phyloP scores from a whole-genome alignment of 2,888 invertebrate species.

The Cheilosia grossa region DNA sequence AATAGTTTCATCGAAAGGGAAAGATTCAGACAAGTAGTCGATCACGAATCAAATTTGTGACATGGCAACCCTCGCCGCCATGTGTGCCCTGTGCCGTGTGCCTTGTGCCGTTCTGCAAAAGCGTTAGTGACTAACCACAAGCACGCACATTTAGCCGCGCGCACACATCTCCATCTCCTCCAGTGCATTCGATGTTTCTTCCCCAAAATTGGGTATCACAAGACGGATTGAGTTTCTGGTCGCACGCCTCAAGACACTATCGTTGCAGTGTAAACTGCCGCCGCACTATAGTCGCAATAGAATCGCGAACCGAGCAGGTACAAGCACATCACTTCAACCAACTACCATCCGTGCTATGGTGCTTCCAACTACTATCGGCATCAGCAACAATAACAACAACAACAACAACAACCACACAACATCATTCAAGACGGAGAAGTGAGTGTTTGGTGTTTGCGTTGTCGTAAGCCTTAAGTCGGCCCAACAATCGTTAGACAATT shows the following conservation, averaged over 20 bases:
- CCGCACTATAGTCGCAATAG: constrained; percentile 37
- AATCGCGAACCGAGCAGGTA: constrained; percentile 33
- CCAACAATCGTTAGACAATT: constrained; percentile 51
- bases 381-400: constrained; percentile 27
- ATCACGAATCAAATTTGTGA: not conserved
- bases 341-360: constrained; percentile 1
- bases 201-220: constrained; percentile 68
- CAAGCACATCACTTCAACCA: constrained; percentile 44
- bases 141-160: constrained; percentile 37
- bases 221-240: constrained; percentile 70
- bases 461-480: constrained; percentile 49
- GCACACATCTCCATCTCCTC: not conserved
- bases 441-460: constrained; percentile 47
- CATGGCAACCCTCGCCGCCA: constrained; percentile 28
- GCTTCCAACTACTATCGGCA: constrained; percentile 39
- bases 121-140: constrained; percentile 44
- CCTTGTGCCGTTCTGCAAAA: constrained; percentile 33
- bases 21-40: no score
- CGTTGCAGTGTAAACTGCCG: constrained; percentile 40
- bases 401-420: constrained; percentile 27
- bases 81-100: constrained; percentile 21
- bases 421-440: not conserved
- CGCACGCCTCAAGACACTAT: constrained; percentile 60
- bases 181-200: constrained; percentile 34
- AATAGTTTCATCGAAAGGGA: no score